phyloP scores from a whole-genome alignment of 1,140 invertebrate genomes.

The Polypedilum pembai region DNA sequence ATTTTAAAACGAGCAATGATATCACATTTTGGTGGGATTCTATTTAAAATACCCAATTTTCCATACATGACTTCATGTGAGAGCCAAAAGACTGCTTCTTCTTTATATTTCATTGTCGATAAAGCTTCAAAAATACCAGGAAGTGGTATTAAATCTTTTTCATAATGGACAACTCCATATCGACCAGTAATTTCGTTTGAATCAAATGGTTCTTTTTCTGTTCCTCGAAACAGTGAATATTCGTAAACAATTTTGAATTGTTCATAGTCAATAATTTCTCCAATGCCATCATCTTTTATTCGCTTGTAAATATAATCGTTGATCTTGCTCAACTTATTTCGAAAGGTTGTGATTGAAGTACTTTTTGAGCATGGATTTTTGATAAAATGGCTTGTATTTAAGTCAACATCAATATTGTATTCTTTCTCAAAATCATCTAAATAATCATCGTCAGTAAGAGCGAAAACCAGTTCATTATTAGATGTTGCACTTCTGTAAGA shows the following conservation, averaged over 20 bases:
- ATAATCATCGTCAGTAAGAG: not conserved
- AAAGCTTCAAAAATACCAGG: not conserved
- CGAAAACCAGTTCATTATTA: not conserved
- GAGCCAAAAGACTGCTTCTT: not conserved
- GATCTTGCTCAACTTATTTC: not conserved
- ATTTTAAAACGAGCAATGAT: not conserved
- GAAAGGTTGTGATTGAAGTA: not conserved
- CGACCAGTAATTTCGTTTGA: not conserved
- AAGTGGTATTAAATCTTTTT: not conserved
- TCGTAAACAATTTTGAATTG: not conserved
- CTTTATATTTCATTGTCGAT: not conserved
- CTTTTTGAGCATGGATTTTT: not conserved
- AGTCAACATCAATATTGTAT: not conserved
- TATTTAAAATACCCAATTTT: not conserved
- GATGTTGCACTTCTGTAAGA: not conserved
- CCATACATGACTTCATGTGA: not conserved
- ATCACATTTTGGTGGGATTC: not conserved
- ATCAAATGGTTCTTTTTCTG: not conserved
- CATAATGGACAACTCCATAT: not conserved
- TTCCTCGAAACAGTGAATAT: not conserved
- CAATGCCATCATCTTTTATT: not conserved
- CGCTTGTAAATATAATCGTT: not conserved
- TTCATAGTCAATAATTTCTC: not conserved
- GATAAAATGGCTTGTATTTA: not conserved
- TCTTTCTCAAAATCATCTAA: not conserved